A percentile compares a stretch with the other conserved stretches of the same genome.
Evolutionary conservation across 2,888 invertebrate species (phyloP).

Genomic region (Caenorhabditis imperialis): DNA sequence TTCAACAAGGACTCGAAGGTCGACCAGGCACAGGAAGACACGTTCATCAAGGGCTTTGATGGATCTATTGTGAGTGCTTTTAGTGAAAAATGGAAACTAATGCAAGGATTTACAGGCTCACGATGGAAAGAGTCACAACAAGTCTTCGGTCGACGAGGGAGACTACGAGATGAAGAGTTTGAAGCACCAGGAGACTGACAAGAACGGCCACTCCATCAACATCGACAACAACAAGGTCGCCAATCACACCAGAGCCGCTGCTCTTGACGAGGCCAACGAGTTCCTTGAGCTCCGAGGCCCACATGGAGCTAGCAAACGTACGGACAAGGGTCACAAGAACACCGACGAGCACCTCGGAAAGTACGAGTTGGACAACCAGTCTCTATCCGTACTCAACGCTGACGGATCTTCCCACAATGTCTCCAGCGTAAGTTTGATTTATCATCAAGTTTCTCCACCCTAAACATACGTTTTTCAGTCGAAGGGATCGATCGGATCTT

Average conservation of each 20-base stretch:
- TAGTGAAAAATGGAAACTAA: not conserved
- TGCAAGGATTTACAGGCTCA: slow-evolving; percentile 4
- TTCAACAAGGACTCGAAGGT: slow-evolving; percentile 38
- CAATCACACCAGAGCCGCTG: slow-evolving; percentile 32
- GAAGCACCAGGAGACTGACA: slow-evolving; percentile 10
- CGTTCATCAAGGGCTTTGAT: slow-evolving; percentile 11
- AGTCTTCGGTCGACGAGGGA: slow-evolving; percentile 24
- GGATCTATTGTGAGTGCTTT: slow-evolving; percentile 19
- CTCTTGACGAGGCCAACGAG: slow-evolving; percentile 33
- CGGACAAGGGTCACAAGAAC: slow-evolving; percentile 37
- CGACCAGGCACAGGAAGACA: slow-evolving; percentile 25
- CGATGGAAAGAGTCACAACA: slow-evolving; percentile 37
- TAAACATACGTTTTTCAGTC: slow-evolving; percentile 5
- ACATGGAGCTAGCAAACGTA: slow-evolving; percentile 18
- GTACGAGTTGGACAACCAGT: slow-evolving; percentile 19
- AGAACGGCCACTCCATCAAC: slow-evolving; percentile 16
- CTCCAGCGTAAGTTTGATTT: slow-evolving; percentile 3
- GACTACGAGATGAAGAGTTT: slow-evolving; percentile 19
- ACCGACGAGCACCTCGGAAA: slow-evolving; percentile 30
- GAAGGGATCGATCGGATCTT: slow-evolving; percentile 34
- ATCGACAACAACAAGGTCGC: slow-evolving; percentile 25
- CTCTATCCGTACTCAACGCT: slow-evolving; percentile 6
- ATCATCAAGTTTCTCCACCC: no score
- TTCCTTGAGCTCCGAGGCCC: slow-evolving; percentile 2
- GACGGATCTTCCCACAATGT: slow-evolving; percentile 32